These are phyloP conservation scores for Lepetodrilus schrolli DNA, from an alignment of 2,888 invertebrate species.

Conservation along the genomic window DNA sequence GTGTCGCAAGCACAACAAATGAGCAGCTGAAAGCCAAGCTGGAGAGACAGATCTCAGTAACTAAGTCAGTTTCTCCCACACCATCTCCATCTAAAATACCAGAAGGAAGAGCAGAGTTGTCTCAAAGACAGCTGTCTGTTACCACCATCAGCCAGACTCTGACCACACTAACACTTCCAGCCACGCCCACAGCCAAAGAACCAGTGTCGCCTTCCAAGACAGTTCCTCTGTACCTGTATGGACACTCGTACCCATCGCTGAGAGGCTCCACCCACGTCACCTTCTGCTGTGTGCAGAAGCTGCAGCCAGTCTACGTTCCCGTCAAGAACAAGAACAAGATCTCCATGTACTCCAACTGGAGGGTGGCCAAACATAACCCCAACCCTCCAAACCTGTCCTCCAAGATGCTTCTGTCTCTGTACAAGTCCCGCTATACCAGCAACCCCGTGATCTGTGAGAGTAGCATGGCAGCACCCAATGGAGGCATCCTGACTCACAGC, in stretches of 20 bases:
- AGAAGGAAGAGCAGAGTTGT: neutral
- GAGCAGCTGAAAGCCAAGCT: slow-evolving; percentile 33
- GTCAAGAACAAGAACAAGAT: slow-evolving; percentile 83
- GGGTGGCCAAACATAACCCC: slow-evolving; percentile 67
- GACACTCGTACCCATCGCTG: slow-evolving; percentile 66
- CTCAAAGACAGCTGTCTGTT: neutral
- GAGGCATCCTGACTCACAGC: slow-evolving; percentile 75
- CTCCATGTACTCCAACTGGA: slow-evolving; percentile 97
- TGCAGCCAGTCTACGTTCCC: slow-evolving; percentile 93
- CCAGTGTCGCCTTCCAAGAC: neutral
- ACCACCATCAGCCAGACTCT: neutral
- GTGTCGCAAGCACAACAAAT: slow-evolving; percentile 18
- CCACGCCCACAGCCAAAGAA: slow-evolving; percentile 20
- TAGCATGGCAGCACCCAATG: slow-evolving; percentile 46
- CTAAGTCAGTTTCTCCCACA: neutral
- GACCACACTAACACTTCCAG: neutral
- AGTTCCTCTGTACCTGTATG: slow-evolving; percentile 42
- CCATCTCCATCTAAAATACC: neutral
- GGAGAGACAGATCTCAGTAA: slow-evolving; percentile 6
- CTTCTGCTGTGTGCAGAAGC: slow-evolving; percentile 93
- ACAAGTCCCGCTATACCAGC: slow-evolving; percentile 56
- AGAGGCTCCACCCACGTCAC: slow-evolving; percentile 77
- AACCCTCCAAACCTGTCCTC: slow-evolving; percentile 83
- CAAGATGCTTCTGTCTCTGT: slow-evolving; percentile 61
- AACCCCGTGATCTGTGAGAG: slow-evolving; percentile 59